These are phyloP conservation scores for Linyphia triangularis DNA, from an alignment of 2,888 invertebrate genomes.

Conservation along the genomic window DNA sequence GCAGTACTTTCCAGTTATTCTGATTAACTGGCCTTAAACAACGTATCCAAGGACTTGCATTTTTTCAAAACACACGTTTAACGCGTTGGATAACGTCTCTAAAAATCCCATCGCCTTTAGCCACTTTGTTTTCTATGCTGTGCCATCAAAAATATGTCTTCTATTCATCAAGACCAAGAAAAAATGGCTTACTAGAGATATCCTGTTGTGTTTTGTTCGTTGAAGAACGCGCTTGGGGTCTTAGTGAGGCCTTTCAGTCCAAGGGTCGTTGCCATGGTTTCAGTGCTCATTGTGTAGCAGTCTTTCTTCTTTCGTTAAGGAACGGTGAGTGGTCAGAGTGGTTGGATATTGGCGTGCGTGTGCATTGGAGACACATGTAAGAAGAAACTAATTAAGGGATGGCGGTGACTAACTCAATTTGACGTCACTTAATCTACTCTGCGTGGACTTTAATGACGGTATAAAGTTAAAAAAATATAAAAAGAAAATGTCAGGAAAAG, in stretches of 20 bases:
- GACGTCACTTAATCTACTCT: not conserved
- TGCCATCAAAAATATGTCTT: slow-evolving; percentile 18
- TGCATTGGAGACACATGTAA: not conserved
- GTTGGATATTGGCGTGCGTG: slow-evolving; percentile 20
- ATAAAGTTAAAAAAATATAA: too few relatives aligned
- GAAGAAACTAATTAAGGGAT: not conserved
- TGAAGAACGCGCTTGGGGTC: slow-evolving; percentile 51
- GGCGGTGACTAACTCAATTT: not conserved
- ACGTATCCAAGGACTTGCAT: too few relatives aligned
- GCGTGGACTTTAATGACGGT: too few relatives aligned
- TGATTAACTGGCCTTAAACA: too few relatives aligned
- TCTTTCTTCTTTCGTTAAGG: slow-evolving; percentile 17
- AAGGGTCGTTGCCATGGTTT: slow-evolving; percentile 53
- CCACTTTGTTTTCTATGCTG: too few relatives aligned
- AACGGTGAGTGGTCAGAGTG: slow-evolving; percentile 11
- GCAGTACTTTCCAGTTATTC: too few relatives aligned
- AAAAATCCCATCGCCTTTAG: too few relatives aligned
- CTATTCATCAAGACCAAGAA: slow-evolving; percentile 10
- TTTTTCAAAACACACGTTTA: too few relatives aligned
- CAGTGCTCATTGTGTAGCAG: slow-evolving; percentile 26
- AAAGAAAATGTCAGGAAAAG: too few relatives aligned
- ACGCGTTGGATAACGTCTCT: too few relatives aligned
- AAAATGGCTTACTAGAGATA: slow-evolving; percentile 38
- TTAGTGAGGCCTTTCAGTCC: slow-evolving; percentile 42
- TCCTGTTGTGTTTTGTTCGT: slow-evolving; percentile 59